Evolutionary conservation across 1,140 invertebrate genomes (phyloP), one percentile per base, ranked within the genome.

Genomic region (Meloidogyne chitwoodi): DNA sequence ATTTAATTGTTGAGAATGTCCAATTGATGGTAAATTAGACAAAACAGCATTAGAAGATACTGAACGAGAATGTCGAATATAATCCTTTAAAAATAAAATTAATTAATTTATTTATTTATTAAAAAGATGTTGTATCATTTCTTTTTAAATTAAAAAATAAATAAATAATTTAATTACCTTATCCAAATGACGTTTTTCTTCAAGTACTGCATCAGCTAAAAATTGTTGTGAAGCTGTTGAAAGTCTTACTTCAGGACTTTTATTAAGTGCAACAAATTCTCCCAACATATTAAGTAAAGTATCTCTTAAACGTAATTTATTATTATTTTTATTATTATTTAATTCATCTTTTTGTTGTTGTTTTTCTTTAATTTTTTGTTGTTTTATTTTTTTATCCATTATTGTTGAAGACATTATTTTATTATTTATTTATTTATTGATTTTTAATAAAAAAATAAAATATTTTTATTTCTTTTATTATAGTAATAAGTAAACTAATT

Each of bases 231-330:
- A 80, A 31, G 69, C 38, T 56, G 48, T 38, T 22, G 44, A 48
- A 26, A 80, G 79, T n/a, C 68, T 66, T n/a, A 72, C 82, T 29
- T 80, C 79, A n/a, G 79, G 79, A 24, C 41, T 80, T 67, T 81
- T 81, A 41, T 81, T 81, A 24, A 80, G 56, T 22, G 79, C 79
- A 10, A 80, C 79, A 76, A 80, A 80, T 72, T 80, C 79, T 6
- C 79, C 79, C 16, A 80, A 48, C 79, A 79, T 79, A 61, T 79
- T 79, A 41, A 80, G 34, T 31, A 80, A 64, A 27, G 79, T 61
- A 41, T 80, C 79, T 34, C 78, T 79, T 19, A 79, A 31, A 29
- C 72, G 56, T 34, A n/a, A 67, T 67, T 74, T 74, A 56, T n/a
- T 56, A 56, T n/a, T 56, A 48, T 48, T 48, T 16, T 56, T 56